phyloP scores from a whole-genome alignment of 2,113 vertebrate species.

The Mormyrus iriodes region DNA sequence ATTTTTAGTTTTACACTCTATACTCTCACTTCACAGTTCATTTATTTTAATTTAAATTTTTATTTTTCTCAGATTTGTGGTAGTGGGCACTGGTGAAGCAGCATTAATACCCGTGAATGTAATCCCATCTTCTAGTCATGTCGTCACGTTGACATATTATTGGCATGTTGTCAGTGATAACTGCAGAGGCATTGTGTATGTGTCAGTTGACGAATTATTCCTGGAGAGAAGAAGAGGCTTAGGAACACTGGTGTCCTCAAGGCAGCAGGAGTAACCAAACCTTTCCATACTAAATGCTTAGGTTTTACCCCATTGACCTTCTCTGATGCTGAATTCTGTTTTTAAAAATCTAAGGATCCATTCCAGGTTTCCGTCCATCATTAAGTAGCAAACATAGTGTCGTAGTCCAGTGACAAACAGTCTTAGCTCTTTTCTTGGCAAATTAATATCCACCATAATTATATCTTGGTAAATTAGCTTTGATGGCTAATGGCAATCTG shows the following conservation, averaged over 20 bases:
- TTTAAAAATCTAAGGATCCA: background rate
- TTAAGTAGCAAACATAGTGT: slow-evolving; percentile 15
- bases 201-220: background rate
- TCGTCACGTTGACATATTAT: background rate
- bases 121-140: background rate
- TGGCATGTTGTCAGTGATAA: background rate
- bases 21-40: background rate
- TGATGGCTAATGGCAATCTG: background rate
- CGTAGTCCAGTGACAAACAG: background rate
- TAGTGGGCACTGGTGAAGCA: background rate
- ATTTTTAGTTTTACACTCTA: background rate
- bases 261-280: background rate
- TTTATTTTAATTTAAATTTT: background rate
- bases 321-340: background rate
- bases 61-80: background rate
- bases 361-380: slow-evolving; percentile 2
- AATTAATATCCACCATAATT: background rate
- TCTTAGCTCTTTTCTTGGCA: background rate
- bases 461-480: background rate
- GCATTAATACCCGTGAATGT: background rate
- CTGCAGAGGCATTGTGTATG: background rate
- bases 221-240: background rate
- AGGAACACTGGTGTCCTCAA: background rate
- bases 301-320: background rate
- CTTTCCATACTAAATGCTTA: background rate